Evolutionary conservation across 2,888 invertebrate species (phyloP).

Genomic region (Acanthococcus lagerstroemiae): DNA sequence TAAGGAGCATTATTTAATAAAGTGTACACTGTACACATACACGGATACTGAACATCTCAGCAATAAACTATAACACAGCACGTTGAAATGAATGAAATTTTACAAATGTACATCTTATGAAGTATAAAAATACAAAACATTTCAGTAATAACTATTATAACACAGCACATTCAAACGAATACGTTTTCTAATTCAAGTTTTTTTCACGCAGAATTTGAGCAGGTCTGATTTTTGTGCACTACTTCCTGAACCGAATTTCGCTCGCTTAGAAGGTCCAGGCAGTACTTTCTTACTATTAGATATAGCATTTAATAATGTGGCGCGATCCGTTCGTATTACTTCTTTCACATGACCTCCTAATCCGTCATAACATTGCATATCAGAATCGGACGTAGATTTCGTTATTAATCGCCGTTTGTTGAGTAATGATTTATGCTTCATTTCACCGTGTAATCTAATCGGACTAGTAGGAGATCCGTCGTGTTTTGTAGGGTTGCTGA

Average conservation of each 20-base stretch:
- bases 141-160: too few species aligned
- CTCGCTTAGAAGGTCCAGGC: neutral
- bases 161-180: too few species aligned
- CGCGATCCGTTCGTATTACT: neutral
- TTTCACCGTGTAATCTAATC: conserved; percentile 1
- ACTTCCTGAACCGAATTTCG: conserved; percentile 5
- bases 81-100: too few species aligned
- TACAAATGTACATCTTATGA: too few species aligned
- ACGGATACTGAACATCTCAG: too few species aligned
- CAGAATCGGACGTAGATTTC: neutral
- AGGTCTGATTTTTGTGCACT: neutral
- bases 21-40: too few species aligned
- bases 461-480: conserved; percentile 14
- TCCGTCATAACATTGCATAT: conserved; percentile 8
- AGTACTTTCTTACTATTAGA: neutral
- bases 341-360: conserved; percentile 19
- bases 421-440: neutral
- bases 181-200: too few species aligned
- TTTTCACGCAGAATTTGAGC: conserved; percentile 3
- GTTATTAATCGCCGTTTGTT: conserved; percentile 4
- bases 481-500: neutral
- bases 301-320: neutral
- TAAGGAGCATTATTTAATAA: too few species aligned
- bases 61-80: too few species aligned
- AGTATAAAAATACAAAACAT: too few species aligned